Base-by-base conservation (phyloP, 2,888 invertebrate genomes). In the Brassicogethes aeneus region DNA sequence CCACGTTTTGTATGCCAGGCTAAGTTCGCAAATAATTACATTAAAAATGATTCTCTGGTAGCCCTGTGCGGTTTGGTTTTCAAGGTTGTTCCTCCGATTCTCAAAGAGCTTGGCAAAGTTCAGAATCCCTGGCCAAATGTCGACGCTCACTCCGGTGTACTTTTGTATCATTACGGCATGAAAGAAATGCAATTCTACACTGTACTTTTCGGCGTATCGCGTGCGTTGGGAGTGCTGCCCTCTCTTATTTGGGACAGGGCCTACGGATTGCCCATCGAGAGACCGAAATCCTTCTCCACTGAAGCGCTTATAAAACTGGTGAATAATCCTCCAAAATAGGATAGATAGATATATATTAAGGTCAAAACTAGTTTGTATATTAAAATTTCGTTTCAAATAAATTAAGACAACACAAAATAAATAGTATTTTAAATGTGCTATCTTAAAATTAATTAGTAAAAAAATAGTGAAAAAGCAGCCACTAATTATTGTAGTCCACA, bases 91-190 rank as follows among this genome's bases (percentile, higher is more conserved):
- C 94, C 94, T 1, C 86, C 88, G 47, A 81, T 94, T 60, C 82
- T 95, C 33, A 76, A 85, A 53, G 89, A 90, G 69, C 84, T 88
- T 52, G 94, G 93, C 62, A 94, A 94, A 72, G 92, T 92, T 46
- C 89, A 91, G 77, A 95, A 95, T 77, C 94, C 94, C 43, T 95
- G 93, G 93, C 94, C 94, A 52, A 95, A 95, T 67, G 94, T 95
- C 51, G 94, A 95, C 71, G 92, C 94, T n/a, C 93, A 94, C 73
- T 92, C 92, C 50, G 94, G 94, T 50, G 91, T 89, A 32, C 75
- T 91, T 33, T 73, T 91, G 54, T 74, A 85, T 82, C 83, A 89
- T 77, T 90, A 85, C 66, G 88, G 88, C 39, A 75, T 92, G 74
- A 87, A 77, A 57, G 90, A 92, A 73, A 90, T 88, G 86, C 85